Evolutionary conservation across 2,113 vertebrate genomes (phyloP).

Genomic region (Paramisgurnus dabryanus): DNA sequence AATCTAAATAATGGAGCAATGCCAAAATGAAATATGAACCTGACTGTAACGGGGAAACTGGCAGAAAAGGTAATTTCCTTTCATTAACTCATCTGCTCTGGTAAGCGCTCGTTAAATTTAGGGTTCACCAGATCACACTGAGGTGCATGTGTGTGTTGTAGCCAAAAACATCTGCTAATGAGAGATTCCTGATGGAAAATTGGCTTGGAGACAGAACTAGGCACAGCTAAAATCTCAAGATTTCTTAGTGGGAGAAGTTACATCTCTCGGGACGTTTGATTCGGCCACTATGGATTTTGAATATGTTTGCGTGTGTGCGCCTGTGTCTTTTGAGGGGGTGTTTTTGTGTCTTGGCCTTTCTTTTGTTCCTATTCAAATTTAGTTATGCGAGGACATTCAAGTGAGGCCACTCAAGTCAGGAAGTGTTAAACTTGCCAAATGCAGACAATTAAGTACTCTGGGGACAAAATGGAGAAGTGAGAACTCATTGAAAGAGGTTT

Average conservation of each 20-base stretch:
- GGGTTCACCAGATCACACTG: conserved; percentile 54
- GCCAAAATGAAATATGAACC: conserved; percentile 38
- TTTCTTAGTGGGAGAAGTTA: conserved; percentile 45
- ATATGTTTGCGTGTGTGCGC: conserved; percentile 11
- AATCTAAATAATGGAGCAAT: conserved; percentile 9
- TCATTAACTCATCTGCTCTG: conserved; percentile 56
- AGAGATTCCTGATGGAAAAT: conserved; percentile 53
- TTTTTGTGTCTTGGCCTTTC: background rate
- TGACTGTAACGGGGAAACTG: conserved; percentile 31
- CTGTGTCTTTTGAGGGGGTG: conserved; percentile 13
- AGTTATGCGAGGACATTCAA: conserved; percentile 26
- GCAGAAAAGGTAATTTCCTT: conserved; percentile 56
- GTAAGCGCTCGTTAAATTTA: conserved; percentile 55
- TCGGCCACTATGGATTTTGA: conserved; percentile 28
- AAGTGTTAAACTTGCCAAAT: conserved; percentile 53
- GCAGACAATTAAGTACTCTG: conserved; percentile 43
- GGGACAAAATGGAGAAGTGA: conserved; percentile 29
- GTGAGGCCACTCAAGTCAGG: conserved; percentile 33
- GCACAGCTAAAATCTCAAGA: conserved; percentile 43
- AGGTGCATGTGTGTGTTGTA: conserved; percentile 38
- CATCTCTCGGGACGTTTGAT: conserved; percentile 42
- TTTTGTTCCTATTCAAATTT: conserved; percentile 13
- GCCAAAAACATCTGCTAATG: conserved; percentile 55
- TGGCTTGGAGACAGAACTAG: conserved; percentile 43
- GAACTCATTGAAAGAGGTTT: conserved; percentile 61